A percentile compares a stretch with the other conserved stretches of the same genome.
Conservation (phyloP, 2,888 invertebrate species). For the Bimastos eiseni region DNA sequence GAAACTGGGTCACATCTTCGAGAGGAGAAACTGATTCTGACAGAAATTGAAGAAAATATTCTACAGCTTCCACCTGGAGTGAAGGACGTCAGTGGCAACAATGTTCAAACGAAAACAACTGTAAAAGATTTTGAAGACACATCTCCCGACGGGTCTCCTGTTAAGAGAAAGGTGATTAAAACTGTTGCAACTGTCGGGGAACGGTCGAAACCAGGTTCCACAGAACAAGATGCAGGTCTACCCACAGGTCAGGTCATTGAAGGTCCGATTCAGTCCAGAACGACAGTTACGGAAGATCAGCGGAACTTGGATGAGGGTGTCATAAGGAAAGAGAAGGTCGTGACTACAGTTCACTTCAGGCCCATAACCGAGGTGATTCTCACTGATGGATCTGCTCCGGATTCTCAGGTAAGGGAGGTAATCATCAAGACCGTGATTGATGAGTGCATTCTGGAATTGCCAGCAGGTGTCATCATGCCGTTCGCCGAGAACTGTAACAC, state of each 20-base stretch:
- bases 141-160: slow-evolving; percentile 43
- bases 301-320: slow-evolving; percentile 25
- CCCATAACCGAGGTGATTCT: slow-evolving; percentile 30
- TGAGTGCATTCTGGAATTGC: slow-evolving; percentile 28
- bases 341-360: slow-evolving; percentile 18
- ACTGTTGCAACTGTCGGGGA: neutral
- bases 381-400: slow-evolving; percentile 15
- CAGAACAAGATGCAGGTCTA: neutral
- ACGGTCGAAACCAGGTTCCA: neutral
- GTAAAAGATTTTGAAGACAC: slow-evolving; percentile 45
- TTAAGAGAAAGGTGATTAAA: slow-evolving; percentile 8
- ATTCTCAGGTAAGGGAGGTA: slow-evolving; percentile 24
- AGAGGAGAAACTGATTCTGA: slow-evolving; percentile 26
- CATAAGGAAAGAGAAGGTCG: slow-evolving; percentile 23
- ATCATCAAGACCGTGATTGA: slow-evolving; percentile 26
- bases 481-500: slow-evolving; percentile 30
- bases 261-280: slow-evolving; percentile 26
- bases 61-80: slow-evolving; percentile 30
- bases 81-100: neutral
- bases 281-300: slow-evolving; percentile 30
- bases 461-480: slow-evolving; percentile 27
- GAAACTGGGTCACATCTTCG: slow-evolving; percentile 3
- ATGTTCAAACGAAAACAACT: slow-evolving; percentile 34
- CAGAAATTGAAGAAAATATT: slow-evolving; percentile 28
- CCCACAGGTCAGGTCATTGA: slow-evolving; percentile 13